These are phyloP conservation scores for Malthinus flaveolus DNA, from an alignment of 2,888 invertebrate species.

Conservation along the genomic window DNA sequence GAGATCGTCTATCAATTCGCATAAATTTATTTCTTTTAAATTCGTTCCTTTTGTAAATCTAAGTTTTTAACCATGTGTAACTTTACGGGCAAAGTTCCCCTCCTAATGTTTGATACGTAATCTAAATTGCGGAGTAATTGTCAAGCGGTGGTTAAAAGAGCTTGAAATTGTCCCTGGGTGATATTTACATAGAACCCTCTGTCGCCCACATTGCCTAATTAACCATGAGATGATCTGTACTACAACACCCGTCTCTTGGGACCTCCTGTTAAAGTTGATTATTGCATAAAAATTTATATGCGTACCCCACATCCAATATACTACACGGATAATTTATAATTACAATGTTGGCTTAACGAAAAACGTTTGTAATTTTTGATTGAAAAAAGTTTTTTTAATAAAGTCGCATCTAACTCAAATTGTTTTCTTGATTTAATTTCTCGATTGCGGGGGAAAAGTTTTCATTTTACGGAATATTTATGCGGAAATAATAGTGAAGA, in stretches of 20 bases:
- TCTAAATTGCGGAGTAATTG: constrained; percentile 56
- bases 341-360: constrained; percentile 16
- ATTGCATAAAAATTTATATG: constrained; percentile 23
- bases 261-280: constrained; percentile 27
- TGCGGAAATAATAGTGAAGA: too few relatives aligned
- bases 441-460: not conserved
- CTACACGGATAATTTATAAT: not conserved
- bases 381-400: not conserved
- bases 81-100: constrained; percentile 8
- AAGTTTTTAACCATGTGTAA: constrained; percentile 5
- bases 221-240: constrained; percentile 49
- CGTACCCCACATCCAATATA: constrained; percentile 3
- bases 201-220: constrained; percentile 49
- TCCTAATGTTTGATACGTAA: constrained; percentile 48
- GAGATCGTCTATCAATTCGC: not conserved
- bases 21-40: constrained; percentile 4
- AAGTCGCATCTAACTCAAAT: constrained; percentile 1
- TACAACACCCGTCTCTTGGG: constrained; percentile 29
- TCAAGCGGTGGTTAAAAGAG: constrained; percentile 56
- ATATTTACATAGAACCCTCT: constrained; percentile 49
- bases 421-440: not conserved
- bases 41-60: not conserved
- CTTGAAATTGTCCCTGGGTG: constrained; percentile 55
- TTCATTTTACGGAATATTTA: too few relatives aligned
- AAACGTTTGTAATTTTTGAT: constrained; percentile 12